Evolutionary conservation across 1,140 invertebrate genomes (phyloP).

Genomic region (Aricia agestis): DNA sequence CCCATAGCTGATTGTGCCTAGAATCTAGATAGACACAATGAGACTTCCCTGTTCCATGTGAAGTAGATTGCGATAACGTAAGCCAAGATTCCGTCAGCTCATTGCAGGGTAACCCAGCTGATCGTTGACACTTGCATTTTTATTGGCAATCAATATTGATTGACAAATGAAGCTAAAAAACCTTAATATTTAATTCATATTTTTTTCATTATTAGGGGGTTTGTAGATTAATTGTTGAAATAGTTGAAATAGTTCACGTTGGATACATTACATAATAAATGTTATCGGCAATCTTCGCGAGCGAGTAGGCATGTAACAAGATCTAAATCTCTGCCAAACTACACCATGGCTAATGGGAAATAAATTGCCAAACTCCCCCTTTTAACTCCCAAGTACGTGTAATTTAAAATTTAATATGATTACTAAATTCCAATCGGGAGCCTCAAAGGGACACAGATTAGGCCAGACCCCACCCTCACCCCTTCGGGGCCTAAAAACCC

Average conservation of each 20-base stretch:
- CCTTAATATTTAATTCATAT: too few relatives aligned
- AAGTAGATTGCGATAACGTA: background rate
- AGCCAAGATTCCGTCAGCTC: background rate
- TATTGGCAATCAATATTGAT: too few relatives aligned
- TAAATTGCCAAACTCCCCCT: constrained; percentile 60
- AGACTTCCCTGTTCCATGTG: background rate
- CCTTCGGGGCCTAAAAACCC: constrained; percentile 61
- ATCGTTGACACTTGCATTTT: background rate
- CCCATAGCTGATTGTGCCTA: too few relatives aligned
- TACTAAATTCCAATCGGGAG: constrained; percentile 73
- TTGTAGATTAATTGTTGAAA: too few relatives aligned
- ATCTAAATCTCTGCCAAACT: constrained; percentile 32
- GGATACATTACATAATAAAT: background rate
- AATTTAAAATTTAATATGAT: constrained; percentile 76
- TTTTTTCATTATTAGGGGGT: too few relatives aligned
- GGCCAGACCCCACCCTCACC: constrained; percentile 48
- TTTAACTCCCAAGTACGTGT: constrained; percentile 66
- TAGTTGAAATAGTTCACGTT: too few relatives aligned
- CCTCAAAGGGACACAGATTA: constrained; percentile 73
- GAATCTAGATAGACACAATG: background rate
- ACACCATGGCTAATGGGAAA: constrained; percentile 66
- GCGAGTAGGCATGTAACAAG: background rate
- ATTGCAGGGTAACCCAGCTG: background rate
- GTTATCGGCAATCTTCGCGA: background rate
- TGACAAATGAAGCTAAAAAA: too few relatives aligned